phyloP scores from a whole-genome alignment of 2,888 invertebrate species.

The Drosophila paramelanica region DNA sequence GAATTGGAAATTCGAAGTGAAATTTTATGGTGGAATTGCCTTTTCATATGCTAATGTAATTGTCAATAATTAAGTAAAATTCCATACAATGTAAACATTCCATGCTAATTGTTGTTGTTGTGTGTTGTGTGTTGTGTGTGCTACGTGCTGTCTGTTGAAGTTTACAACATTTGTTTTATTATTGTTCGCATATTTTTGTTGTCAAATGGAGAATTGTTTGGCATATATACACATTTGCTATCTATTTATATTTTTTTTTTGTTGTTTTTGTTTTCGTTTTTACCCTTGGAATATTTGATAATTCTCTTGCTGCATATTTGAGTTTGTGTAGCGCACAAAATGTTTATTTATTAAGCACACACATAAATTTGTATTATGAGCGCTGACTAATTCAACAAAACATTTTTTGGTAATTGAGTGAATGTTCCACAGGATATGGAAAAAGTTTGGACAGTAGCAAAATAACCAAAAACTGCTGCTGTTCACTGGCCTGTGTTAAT shows the following conservation, averaged over 20 bases:
- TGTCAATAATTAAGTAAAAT: constrained; percentile 74
- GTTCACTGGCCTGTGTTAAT: constrained; percentile 38
- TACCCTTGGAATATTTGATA: constrained; percentile 34
- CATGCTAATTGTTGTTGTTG: constrained; percentile 59
- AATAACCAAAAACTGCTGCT: constrained; percentile 3
- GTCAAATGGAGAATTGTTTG: constrained; percentile 56
- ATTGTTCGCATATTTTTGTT: constrained; percentile 62
- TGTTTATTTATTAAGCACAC: constrained; percentile 68
- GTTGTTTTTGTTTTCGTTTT: constrained; percentile 12
- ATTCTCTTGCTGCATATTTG: constrained; percentile 54
- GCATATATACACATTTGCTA: constrained; percentile 14
- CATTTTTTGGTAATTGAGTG: constrained; percentile 53
- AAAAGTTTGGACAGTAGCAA: constrained; percentile 1
- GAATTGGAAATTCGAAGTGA: not conserved
- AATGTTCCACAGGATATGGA: constrained; percentile 13
- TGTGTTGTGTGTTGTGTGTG: no score
- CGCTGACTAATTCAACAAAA: constrained; percentile 68
- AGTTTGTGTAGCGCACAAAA: constrained; percentile 63
- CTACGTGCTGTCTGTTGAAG: constrained; percentile 11
- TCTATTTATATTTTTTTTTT: not conserved
- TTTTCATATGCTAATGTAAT: constrained; percentile 56
- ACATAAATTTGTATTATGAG: constrained; percentile 68
- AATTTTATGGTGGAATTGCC: constrained; percentile 7
- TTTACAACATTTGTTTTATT: constrained; percentile 48
- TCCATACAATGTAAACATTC: constrained; percentile 59